Base-by-base conservation (phyloP, 1,140 invertebrate species). In the Neodiprion fabricii region DNA sequence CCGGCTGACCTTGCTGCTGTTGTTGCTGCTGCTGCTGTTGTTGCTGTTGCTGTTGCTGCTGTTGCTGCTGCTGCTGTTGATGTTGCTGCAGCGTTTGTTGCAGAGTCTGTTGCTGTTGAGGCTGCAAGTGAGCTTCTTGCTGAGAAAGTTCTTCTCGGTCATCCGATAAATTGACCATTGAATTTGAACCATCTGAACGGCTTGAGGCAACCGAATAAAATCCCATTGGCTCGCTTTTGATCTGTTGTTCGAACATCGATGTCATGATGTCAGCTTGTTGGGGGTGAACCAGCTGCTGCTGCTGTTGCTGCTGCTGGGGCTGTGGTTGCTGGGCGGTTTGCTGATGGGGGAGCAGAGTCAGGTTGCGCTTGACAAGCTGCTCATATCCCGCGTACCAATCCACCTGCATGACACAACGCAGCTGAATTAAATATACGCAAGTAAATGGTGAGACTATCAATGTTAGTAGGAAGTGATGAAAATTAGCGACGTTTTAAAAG, bases 201-300 rank as follows among this genome's bases (percentile, higher is more conserved):
- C 86, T 88, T n/a, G 86, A 88, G 17, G 87, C 85, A 71, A 88
- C 86, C 48, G 87, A 88, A 75, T 88, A 87, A 82, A 87, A 92
- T 85, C 91, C 91, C 91, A 92, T 92, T 73, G 91, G 91, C 84
- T 92, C 91, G 77, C 91, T 91, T 83, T 92, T 92, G 79, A 92
- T 92, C 83, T 92, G 91, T 83, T 92, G 91, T 82, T 92, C 91
- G 79, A 92, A 92, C 91, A 92, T 92, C 80, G 91, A 89, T 74
- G 87, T 87, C 87, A 89, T 89, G 78, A 87, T 86, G 74, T 78
- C 71, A 71, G 79, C 74, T 10, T 78, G 77, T 53, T 76, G 76
- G 79, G 71, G 70, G 77, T 47, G 68, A 82, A 76, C 53, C 79
- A 61, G 78, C 79, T 53, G 76, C 77, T 40, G 76, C 76, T 73